Base-by-base conservation (phyloP, 2,888 invertebrate genomes). In the Amiota minor region DNA sequence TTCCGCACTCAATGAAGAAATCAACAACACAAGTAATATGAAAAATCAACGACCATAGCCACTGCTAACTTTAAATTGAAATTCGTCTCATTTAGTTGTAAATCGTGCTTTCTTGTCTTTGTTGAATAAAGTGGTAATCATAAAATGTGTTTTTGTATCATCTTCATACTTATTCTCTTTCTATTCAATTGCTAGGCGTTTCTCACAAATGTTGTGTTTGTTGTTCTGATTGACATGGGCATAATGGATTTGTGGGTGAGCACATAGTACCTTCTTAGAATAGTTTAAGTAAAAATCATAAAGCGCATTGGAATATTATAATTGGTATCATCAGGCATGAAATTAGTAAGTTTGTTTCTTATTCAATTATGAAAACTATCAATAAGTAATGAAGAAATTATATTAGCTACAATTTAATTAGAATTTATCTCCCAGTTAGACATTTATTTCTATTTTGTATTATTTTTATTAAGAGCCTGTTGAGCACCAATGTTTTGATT, bases 101-200 rank as follows among this genome's bases (percentile, higher is more conserved):
- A 6, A 59, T 59, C n/a, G 59, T 59, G 18, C 20, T 18, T 61
- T 61, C 11, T 61, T 81, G 77, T 80, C 77, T 75, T 74, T 77
- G 77, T 75, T 77, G 83, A 81, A 81, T 84, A 82, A 35, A 35
- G 35, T 80, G 73, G 75, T 80, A 77, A 80, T 78, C 78, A 76
- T 83, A 78, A 82, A 84, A 84, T 78, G 78, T 77, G 78, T 77
- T 80, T 81, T 74, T 81, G 75, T 72, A 76, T 35, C 78, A 62
- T 23, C 71, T 70, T 74, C 73, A 82, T 76, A 79, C 75, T 18
- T 18, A 35, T 35, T 35, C 35, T 6, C 6, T 35, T 35, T 8
- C 2, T 35, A 35, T 35, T 8, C 61, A 18, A 20, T 20, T 61
- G 9, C 12, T 9, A 61, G 16, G n/a, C 16, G n/a, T 11, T n/a